These are phyloP conservation scores for Lasioglossum calceatum DNA, from an alignment of 2,888 invertebrate genomes.

Conservation along the genomic window DNA sequence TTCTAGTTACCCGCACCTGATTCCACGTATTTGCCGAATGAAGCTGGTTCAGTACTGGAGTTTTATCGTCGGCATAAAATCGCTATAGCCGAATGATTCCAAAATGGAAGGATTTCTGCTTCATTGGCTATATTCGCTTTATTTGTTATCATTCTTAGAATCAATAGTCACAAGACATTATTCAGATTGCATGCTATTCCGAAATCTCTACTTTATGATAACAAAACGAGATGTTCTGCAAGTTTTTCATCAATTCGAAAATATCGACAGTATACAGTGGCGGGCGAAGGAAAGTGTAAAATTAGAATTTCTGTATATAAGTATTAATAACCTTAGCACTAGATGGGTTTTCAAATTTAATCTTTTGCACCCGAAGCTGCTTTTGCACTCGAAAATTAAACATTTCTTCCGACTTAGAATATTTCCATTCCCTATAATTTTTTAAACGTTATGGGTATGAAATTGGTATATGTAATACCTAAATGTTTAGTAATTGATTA, in stretches of 20 bases:
- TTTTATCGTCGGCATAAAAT: constrained; percentile 18
- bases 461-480: no score
- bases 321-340: not conserved
- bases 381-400: no score
- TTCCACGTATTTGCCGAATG: constrained; percentile 42
- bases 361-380: no score
- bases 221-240: not conserved
- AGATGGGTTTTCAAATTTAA: not conserved
- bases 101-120: not conserved
- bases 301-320: not conserved
- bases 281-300: not conserved
- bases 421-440: no score
- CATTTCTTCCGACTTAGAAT: no score
- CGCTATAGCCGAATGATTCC: not conserved
- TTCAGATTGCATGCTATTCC: not conserved
- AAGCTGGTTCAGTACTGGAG: constrained; percentile 24
- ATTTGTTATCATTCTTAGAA: not conserved
- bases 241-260: not conserved
- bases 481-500: no score
- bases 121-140: not conserved
- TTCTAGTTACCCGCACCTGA: constrained; percentile 67
- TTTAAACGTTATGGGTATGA: no score
- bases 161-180: not conserved
- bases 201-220: no score
- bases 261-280: no score